Conservation (phyloP, 2,113 vertebrate genomes). For the Nesogale talazaci region DNA sequence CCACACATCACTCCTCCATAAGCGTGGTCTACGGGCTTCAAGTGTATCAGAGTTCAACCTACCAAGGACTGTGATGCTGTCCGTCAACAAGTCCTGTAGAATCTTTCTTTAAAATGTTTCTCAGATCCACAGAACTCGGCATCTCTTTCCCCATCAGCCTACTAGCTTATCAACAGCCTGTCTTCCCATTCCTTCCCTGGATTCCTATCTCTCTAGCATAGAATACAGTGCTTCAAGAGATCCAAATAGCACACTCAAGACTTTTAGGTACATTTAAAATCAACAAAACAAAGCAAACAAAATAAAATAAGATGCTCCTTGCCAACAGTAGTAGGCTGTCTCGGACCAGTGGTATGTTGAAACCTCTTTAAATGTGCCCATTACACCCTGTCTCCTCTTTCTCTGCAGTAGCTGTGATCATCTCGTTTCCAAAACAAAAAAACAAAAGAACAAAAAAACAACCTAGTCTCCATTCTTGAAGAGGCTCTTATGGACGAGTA, state of each 20-base stretch:
- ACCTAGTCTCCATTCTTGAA: background rate
- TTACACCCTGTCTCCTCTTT: background rate
- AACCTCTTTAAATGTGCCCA: background rate
- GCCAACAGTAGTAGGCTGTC: accelerated
- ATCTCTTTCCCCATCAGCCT: background rate
- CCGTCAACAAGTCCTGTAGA: background rate
- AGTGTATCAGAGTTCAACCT: background rate
- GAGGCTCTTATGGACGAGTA: too few relatives aligned
- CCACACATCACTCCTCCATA: background rate
- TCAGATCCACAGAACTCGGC: background rate
- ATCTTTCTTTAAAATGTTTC: background rate
- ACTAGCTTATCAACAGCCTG: background rate
- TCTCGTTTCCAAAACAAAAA: background rate
- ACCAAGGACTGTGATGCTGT: background rate
- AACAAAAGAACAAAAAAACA: too few relatives aligned
- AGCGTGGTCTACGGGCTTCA: constrained; percentile 40
- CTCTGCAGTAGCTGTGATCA: background rate
- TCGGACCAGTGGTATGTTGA: background rate
- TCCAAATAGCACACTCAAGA: background rate
- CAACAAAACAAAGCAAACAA: too few relatives aligned
- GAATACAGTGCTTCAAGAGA: background rate
- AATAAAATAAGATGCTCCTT: background rate
- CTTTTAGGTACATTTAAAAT: background rate
- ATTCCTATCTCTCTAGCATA: background rate
- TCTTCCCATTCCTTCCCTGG: background rate